phyloP scores from a whole-genome alignment of 2,113 vertebrate genomes.

The Regulus satrapa region DNA sequence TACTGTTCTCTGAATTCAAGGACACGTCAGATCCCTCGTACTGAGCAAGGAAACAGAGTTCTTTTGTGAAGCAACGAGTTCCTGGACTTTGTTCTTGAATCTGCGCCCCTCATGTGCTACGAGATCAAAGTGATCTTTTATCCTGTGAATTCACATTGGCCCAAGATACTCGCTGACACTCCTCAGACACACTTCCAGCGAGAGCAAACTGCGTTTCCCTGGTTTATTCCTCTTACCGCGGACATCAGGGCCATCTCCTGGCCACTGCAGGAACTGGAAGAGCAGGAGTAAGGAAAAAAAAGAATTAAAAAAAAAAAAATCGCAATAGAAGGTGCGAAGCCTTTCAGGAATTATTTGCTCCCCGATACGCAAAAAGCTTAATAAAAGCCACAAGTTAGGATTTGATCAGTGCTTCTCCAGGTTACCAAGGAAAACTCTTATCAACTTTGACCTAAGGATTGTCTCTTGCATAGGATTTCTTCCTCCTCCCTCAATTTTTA shows the following conservation, averaged over 20 bases:
- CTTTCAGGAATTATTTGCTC: neutral
- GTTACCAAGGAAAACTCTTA: neutral
- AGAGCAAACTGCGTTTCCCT: neutral
- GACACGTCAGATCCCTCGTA: neutral
- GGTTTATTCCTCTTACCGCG: neutral
- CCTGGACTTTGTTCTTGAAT: slow-evolving; percentile 29
- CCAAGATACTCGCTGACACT: neutral
- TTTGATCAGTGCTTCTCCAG: accelerated
- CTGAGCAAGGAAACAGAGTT: neutral
- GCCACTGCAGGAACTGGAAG: neutral
- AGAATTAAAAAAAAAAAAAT: no score
- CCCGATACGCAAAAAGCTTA: neutral
- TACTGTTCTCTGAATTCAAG: neutral
- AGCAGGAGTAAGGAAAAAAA: neutral
- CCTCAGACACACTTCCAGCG: neutral
- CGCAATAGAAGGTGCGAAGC: neutral
- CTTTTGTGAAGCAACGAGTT: neutral
- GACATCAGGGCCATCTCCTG: slow-evolving; percentile 53
- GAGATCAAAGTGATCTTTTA: neutral
- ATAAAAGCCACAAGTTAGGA: neutral
- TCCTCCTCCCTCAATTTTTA: neutral
- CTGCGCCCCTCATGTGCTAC: neutral
- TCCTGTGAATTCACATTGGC: neutral
- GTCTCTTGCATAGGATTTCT: neutral
- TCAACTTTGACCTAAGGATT: neutral